A percentile compares a stretch with the other conserved stretches of the same genome.
Evolutionary conservation across 2,888 invertebrate genomes (phyloP).

Genomic region (Euproctis similis): DNA sequence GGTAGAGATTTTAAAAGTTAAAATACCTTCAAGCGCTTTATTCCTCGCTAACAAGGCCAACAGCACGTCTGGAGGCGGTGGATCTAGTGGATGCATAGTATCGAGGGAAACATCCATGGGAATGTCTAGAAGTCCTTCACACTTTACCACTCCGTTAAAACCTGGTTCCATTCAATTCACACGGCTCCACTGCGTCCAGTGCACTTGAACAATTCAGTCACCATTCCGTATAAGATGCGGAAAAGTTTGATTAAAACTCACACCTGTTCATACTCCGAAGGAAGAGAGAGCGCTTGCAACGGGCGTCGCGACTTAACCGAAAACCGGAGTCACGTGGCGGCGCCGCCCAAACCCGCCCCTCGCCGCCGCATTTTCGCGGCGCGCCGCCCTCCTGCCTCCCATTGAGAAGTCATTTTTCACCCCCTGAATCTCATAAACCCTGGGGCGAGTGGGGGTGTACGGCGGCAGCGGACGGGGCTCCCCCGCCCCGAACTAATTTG

Average conservation of each 20-base stretch:
- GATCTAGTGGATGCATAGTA: slow-evolving; percentile 58
- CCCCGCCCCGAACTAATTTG: slow-evolving; percentile 76
- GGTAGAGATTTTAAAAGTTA: too few relatives aligned
- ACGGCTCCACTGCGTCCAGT: slow-evolving; percentile 34
- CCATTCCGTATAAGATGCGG: slow-evolving; percentile 37
- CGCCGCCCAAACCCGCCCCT: slow-evolving; percentile 66
- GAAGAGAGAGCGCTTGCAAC: slow-evolving; percentile 35
- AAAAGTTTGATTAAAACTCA: slow-evolving; percentile 26
- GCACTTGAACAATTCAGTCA: slow-evolving; percentile 28
- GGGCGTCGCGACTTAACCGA: slow-evolving; percentile 44
- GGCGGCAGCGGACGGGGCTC: slow-evolving; percentile 50
- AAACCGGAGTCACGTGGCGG: slow-evolving; percentile 61
- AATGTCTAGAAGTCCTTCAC: slow-evolving; percentile 38
- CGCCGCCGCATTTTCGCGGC: slow-evolving; percentile 42
- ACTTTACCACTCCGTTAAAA: slow-evolving; percentile 47
- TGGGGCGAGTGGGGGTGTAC: slow-evolving; percentile 32
- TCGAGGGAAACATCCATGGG: slow-evolving; percentile 51
- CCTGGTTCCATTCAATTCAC: slow-evolving; percentile 41
- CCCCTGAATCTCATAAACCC: slow-evolving; percentile 74
- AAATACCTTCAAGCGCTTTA: slow-evolving; percentile 89
- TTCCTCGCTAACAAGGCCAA: slow-evolving; percentile 89
- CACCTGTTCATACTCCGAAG: slow-evolving; percentile 40
- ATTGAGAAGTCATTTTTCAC: slow-evolving; percentile 74
- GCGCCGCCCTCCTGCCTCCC: slow-evolving; percentile 64
- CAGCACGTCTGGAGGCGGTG: slow-evolving; percentile 88